These are phyloP conservation scores for Octodon degus DNA, from an alignment of 2,113 vertebrate genomes.

Conservation along the genomic window DNA sequence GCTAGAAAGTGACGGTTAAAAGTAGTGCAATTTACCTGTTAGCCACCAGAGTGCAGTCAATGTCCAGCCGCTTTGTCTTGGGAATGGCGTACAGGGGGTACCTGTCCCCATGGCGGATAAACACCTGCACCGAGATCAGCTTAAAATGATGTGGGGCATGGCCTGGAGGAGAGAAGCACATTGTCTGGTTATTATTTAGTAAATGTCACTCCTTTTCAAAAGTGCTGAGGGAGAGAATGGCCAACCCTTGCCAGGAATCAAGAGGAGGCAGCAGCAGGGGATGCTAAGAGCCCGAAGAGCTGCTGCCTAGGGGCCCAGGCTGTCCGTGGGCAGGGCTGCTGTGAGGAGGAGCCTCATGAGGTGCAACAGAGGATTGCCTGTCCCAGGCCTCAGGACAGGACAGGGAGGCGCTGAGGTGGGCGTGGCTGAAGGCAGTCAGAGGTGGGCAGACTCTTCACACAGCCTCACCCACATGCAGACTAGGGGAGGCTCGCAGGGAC, in stretches of 20 bases:
- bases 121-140: constrained; percentile 94
- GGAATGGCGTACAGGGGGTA: constrained; percentile 97
- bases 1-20: background rate
- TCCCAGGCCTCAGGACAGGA: background rate
- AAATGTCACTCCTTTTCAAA: background rate
- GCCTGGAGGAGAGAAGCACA: constrained; percentile 84
- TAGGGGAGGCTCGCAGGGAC: background rate
- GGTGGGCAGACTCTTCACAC: background rate
- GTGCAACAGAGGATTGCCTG: background rate
- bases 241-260: rapidly evolving
- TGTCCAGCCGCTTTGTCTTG: constrained; percentile 95
- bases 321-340: background rate
- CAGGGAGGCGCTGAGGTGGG: background rate
- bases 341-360: background rate
- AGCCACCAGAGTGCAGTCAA: constrained; percentile 93
- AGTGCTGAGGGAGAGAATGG: background rate
- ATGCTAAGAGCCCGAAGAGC: background rate
- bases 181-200: background rate
- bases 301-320: background rate
- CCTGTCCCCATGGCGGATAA: constrained; percentile 97
- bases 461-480: background rate
- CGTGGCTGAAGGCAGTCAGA: background rate
- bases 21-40: constrained; percentile 88
- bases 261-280: background rate
- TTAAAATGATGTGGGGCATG: constrained; percentile 96